Conservation (phyloP, 2,888 invertebrate genomes). For the Xylota sylvarum region DNA sequence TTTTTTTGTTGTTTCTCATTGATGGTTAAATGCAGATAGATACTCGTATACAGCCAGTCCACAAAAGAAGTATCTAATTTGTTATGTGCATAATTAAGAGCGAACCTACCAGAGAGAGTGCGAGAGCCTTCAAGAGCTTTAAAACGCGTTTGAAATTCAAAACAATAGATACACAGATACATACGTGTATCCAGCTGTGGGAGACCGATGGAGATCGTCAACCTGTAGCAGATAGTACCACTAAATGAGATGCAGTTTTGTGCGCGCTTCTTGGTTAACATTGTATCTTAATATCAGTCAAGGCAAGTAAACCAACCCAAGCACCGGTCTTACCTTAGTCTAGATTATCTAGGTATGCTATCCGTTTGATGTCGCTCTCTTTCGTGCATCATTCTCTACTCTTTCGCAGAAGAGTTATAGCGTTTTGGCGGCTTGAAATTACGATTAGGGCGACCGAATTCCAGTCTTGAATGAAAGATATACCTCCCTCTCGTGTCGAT, state of each 20-base stretch:
- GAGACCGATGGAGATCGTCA: constrained; percentile 63
- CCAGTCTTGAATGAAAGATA: constrained; percentile 16
- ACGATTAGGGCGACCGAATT: constrained; percentile 8
- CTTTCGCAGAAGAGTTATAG: neutral
- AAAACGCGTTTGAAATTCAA: constrained; percentile 10
- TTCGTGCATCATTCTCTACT: neutral
- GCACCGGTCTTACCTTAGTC: constrained; percentile 14
- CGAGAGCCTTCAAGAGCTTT: constrained; percentile 25
- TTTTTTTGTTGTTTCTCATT: neutral
- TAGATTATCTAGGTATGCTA: neutral
- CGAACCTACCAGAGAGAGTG: neutral
- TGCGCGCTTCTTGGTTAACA: constrained; percentile 7
- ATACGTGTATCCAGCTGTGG: neutral
- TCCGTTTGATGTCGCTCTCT: neutral
- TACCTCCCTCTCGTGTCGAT: constrained; percentile 24
- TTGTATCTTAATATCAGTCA: constrained; percentile 33
- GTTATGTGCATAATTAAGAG: constrained; percentile 54
- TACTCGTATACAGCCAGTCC: neutral
- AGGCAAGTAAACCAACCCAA: constrained; percentile 12
- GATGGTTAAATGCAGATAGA: constrained; percentile 31
- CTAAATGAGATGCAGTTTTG: constrained; percentile 38
- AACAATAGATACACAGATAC: constrained; percentile 6
- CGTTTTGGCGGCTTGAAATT: neutral
- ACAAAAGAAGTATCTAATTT: constrained; percentile 32
- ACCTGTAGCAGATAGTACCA: constrained; percentile 24